These are phyloP conservation scores for Podotricha telesiphe DNA, from an alignment of 2,888 invertebrate genomes.

Conservation along the genomic window DNA sequence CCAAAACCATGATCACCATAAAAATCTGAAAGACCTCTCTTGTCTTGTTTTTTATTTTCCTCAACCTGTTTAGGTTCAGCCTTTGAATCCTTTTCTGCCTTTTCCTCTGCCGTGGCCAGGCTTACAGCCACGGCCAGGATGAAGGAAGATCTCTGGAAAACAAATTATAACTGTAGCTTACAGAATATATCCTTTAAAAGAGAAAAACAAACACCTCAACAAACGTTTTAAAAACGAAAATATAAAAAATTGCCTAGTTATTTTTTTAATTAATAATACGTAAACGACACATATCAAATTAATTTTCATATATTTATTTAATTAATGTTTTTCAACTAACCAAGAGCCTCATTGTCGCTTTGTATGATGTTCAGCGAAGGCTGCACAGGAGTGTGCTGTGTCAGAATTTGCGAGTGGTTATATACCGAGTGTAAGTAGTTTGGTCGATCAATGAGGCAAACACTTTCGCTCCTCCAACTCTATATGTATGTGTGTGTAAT, in stretches of 20 bases:
- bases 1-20: conserved; percentile 68
- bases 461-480: conserved; percentile 70
- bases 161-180: conserved; percentile 31
- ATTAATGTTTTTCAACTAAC: conserved; percentile 60
- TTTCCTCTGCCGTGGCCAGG: conserved; percentile 83
- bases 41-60: conserved; percentile 82
- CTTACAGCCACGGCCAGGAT: conserved; percentile 81
- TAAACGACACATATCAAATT: background rate
- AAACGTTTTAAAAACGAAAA: background rate
- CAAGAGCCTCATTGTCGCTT: conserved; percentile 81
- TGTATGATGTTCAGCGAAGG: conserved; percentile 76
- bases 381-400: conserved; percentile 71
- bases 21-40: conserved; percentile 80
- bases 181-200: conserved; percentile 20
- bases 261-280: background rate
- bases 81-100: conserved; percentile 75
- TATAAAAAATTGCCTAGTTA: background rate
- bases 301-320: background rate
- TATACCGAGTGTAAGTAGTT: conserved; percentile 71
- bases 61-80: conserved; percentile 73
- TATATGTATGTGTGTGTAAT: conserved; percentile 55
- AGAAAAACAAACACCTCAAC: conserved; percentile 19
- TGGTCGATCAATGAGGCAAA: conserved; percentile 72
- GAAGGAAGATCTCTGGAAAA: conserved; percentile 76
- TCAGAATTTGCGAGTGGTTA: conserved; percentile 57